Conservation (phyloP, 2,888 invertebrate species). For the Dolichomitus sp. region DNA sequence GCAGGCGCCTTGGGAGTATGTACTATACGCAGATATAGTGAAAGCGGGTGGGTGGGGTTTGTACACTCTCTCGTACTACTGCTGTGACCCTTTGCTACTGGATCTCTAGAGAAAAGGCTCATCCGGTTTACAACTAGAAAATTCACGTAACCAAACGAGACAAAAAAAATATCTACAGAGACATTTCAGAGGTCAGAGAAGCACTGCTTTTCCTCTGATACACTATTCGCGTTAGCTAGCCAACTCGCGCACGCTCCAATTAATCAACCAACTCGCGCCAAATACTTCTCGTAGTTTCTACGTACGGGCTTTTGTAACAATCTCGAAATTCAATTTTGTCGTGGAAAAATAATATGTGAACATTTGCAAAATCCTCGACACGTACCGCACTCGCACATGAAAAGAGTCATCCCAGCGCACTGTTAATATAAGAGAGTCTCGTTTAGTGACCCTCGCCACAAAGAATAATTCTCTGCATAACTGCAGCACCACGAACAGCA, state of each 20-base stretch:
- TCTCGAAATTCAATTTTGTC: conserved; percentile 25
- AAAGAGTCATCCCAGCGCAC: conserved; percentile 18
- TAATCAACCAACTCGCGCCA: conserved; percentile 1
- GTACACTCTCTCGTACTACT: neutral
- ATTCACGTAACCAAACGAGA: conserved; percentile 16
- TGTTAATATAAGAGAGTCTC: conserved; percentile 28
- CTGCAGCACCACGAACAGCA: neutral
- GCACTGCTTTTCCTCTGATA: neutral
- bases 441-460: conserved; percentile 23
- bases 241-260: conserved; percentile 16
- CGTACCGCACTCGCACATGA: neutral
- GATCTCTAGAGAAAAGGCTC: conserved; percentile 41
- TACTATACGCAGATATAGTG: conserved; percentile 9
- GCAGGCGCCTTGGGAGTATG: conserved; percentile 35
- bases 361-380: conserved; percentile 24
- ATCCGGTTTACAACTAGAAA: conserved; percentile 38
- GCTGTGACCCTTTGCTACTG: conserved; percentile 19
- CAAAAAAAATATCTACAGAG: neutral
- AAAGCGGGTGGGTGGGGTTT: neutral
- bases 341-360: conserved; percentile 14
- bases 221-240: neutral
- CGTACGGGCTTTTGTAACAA: neutral
- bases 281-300: neutral
- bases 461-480: conserved; percentile 32
- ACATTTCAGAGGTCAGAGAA: conserved; percentile 9